A percentile compares a stretch with the other conserved stretches of the same genome.
Conservation (phyloP, 2,888 invertebrate species). For the Amphipoea lucens region DNA sequence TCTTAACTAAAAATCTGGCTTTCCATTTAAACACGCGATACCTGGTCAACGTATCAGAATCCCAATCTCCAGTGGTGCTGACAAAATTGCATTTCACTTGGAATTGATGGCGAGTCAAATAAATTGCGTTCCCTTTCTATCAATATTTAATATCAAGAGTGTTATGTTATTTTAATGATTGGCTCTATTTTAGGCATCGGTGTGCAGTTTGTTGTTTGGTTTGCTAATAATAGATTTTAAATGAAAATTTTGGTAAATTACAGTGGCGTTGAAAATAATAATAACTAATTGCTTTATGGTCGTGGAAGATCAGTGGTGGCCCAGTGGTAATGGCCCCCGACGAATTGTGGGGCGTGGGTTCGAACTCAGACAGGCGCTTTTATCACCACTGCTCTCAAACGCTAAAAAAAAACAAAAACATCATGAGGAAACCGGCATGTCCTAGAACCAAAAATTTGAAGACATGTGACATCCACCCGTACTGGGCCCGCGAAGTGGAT, state of each 20-base stretch:
- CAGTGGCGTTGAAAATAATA: too few relatives aligned
- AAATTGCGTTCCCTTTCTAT: constrained; percentile 37
- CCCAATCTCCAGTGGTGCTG: constrained; percentile 42
- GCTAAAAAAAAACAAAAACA: too few relatives aligned
- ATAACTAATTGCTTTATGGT: too few relatives aligned
- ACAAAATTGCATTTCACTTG: constrained; percentile 50
- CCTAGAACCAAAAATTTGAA: too few relatives aligned
- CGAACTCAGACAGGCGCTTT: too few relatives aligned
- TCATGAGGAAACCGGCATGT: too few relatives aligned
- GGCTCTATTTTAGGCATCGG: background rate
- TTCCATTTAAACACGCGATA: background rate
- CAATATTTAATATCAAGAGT: constrained; percentile 20
- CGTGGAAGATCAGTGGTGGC: too few relatives aligned
- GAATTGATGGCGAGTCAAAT: constrained; percentile 31
- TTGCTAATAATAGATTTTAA: background rate
- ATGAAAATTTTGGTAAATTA: background rate
- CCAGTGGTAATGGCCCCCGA: too few relatives aligned
- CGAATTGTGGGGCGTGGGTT: too few relatives aligned
- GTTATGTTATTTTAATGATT: constrained; percentile 5
- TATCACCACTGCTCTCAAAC: too few relatives aligned
- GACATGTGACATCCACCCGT: too few relatives aligned
- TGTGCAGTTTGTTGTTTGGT: background rate
- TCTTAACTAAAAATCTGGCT: background rate
- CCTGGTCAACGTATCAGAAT: constrained; percentile 5
- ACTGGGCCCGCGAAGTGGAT: too few relatives aligned